Conservation (phyloP, 2,797 vertebrate species). For the Dipus sagitta region DNA sequence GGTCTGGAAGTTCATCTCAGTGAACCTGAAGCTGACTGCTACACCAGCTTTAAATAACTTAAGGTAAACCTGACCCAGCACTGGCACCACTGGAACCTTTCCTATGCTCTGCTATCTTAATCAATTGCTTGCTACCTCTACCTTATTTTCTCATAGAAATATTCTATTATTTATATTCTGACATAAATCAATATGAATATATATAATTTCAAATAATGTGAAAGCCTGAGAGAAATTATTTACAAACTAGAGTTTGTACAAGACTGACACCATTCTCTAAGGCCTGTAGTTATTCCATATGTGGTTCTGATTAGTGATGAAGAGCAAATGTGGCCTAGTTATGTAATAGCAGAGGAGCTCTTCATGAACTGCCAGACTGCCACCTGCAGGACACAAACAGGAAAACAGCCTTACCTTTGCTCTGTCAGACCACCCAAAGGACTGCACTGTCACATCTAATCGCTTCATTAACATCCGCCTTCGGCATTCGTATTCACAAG, state of each 20-base stretch:
- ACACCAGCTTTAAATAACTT: conserved; percentile 18
- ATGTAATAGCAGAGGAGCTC: not conserved
- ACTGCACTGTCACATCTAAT: conserved; percentile 97
- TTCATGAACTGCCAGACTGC: conserved; percentile 61
- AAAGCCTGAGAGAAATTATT: not conserved
- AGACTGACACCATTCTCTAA: not conserved
- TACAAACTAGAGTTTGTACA: conserved; percentile 6
- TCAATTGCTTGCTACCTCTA: not conserved
- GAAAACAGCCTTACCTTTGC: conserved; percentile 92
- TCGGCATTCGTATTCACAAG: conserved; percentile 95
- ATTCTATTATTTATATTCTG: not conserved
- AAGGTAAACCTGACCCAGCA: not conserved
- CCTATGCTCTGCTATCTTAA: not conserved
- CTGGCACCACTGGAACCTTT: not conserved
- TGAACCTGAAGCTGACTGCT: too few species aligned
- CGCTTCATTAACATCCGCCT: conserved; percentile 97
- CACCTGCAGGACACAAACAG: conserved; percentile 77
- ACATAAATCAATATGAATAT: conserved; percentile 17
- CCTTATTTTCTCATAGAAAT: not conserved
- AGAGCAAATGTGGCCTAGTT: not conserved
- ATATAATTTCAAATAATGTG: conserved; percentile 43
- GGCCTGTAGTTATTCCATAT: not conserved
- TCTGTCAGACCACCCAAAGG: conserved; percentile 98
- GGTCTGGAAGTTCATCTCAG: too few species aligned
- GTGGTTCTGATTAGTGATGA: not conserved